Evolutionary conservation across 1,140 invertebrate genomes (phyloP).

Genomic region (Cylas formicarius): DNA sequence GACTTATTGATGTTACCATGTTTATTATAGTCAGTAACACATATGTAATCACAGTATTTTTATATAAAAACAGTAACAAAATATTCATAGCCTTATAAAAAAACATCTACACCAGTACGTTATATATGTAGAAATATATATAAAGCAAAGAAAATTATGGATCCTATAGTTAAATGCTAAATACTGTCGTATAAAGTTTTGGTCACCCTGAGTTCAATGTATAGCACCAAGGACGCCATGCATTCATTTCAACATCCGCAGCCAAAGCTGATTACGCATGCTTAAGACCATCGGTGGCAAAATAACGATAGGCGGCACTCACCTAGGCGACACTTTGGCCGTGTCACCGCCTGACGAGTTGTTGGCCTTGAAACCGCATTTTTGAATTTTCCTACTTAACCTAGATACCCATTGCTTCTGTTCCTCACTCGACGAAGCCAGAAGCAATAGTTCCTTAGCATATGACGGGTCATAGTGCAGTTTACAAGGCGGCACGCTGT

Average conservation of each 20-base stretch:
- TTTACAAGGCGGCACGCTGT: constrained; percentile 81
- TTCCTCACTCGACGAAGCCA: constrained; percentile 76
- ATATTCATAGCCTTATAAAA: no score
- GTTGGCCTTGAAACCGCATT: constrained; percentile 86
- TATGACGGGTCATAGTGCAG: constrained; percentile 88
- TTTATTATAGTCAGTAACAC: no score
- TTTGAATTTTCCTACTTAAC: constrained; percentile 86
- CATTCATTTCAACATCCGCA: constrained; percentile 8
- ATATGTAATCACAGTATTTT: no score
- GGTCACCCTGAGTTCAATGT: background rate
- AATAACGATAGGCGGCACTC: constrained; percentile 22
- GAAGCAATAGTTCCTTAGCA: constrained; percentile 83
- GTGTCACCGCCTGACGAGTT: constrained; percentile 49
- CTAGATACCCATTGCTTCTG: constrained; percentile 89
- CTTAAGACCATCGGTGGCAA: constrained; percentile 3
- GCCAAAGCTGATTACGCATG: background rate
- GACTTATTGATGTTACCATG: no score
- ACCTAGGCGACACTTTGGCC: constrained; percentile 42
- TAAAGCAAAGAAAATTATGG: background rate
- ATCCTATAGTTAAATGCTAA: background rate
- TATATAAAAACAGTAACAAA: no score
- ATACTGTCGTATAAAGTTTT: constrained; percentile 1
- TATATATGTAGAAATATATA: background rate
- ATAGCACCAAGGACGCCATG: background rate
- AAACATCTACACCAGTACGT: no score